These are phyloP conservation scores for Copidosoma floridanum DNA, from an alignment of 1,140 invertebrate genomes.

Conservation along the genomic window DNA sequence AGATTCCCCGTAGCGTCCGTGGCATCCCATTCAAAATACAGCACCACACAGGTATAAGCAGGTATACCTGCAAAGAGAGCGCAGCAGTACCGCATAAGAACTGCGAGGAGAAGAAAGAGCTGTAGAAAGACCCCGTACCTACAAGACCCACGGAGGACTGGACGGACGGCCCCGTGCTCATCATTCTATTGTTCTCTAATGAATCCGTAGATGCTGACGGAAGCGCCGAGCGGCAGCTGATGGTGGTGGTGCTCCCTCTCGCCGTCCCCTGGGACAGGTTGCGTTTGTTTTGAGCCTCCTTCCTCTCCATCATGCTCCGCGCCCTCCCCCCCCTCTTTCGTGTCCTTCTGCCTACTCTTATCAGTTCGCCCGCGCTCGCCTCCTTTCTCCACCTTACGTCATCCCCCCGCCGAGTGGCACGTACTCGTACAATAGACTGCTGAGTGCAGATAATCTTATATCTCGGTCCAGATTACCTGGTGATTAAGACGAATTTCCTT, in stretches of 20 bases:
- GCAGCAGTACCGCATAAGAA: no score
- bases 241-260: no score
- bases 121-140: no score
- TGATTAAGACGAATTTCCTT: no score
- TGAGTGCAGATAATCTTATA: no score
- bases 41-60: background rate
- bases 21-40: constrained; percentile 29
- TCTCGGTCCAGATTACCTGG: no score
- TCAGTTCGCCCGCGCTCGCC: constrained; percentile 1
- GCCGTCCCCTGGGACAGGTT: constrained; percentile 45
- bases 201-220: constrained; percentile 55
- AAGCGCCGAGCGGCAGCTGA: constrained; percentile 44
- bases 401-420: no score
- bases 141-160: no score
- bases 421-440: no score
- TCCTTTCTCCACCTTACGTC: background rate
- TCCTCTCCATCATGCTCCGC: constrained; percentile 23
- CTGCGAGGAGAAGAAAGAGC: no score
- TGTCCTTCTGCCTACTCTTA: constrained; percentile 22
- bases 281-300: constrained; percentile 32
- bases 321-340: background rate
- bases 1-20: constrained; percentile 28
- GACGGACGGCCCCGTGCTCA: constrained; percentile 33
- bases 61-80: no score
- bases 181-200: constrained; percentile 57